These are phyloP conservation scores for Guaruba guarouba DNA, from an alignment of 2,113 vertebrate species.

Conservation along the genomic window DNA sequence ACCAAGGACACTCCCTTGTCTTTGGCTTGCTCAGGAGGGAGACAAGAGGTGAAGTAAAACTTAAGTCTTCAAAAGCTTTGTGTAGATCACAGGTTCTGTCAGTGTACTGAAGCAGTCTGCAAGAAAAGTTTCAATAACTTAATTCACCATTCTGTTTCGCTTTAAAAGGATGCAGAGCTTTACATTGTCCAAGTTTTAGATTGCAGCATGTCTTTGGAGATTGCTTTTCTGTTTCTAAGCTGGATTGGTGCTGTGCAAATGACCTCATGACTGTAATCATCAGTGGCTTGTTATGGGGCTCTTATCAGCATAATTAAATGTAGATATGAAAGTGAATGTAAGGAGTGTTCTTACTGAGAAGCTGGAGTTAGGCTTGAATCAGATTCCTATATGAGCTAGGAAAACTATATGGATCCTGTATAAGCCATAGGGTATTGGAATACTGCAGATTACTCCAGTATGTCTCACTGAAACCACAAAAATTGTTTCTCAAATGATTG, in stretches of 20 bases:
- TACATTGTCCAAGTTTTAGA: rapidly evolving
- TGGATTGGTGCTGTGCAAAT: background rate
- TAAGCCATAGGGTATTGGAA: background rate
- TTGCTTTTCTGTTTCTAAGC: background rate
- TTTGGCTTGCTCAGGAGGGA: slow-evolving; percentile 95
- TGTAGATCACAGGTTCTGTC: background rate
- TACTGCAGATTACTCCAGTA: background rate
- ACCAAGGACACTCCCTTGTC: slow-evolving; percentile 99
- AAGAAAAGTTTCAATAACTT: background rate
- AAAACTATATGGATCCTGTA: background rate
- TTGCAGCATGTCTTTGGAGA: rapidly evolving
- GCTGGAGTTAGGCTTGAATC: background rate
- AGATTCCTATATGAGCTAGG: background rate
- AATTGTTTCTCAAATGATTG: background rate
- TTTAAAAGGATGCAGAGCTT: background rate
- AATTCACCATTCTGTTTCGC: rapidly evolving
- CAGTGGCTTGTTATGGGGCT: background rate
- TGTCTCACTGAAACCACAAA: background rate
- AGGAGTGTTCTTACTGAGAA: background rate
- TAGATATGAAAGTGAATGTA: background rate
- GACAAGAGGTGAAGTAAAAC: slow-evolving; percentile 87
- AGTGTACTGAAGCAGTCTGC: background rate
- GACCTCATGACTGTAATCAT: background rate
- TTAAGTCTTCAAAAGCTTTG: background rate
- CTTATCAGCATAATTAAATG: background rate